Evolutionary conservation across 1,140 invertebrate species (phyloP), one percentile per base, ranked within the genome.

Genomic region (Magallana gigas): DNA sequence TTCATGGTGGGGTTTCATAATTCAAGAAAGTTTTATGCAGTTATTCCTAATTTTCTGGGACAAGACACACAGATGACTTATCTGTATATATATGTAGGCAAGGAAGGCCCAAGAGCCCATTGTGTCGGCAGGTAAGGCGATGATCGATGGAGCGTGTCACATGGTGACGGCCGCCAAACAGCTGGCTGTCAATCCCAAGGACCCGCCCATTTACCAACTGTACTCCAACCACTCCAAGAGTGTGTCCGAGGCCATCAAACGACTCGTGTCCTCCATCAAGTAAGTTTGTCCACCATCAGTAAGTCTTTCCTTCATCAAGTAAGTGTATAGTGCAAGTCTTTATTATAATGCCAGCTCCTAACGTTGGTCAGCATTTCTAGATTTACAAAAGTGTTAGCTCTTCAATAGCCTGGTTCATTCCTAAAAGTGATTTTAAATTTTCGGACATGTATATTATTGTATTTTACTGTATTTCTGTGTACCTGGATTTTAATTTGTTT

Each of bases 211-310:
- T 6, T 99, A 99, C 98, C 98, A 99, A 93, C 95, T 97, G 64
- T 96, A 99, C 83, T 98, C 98, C 0, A 97, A 96, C 91, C 98
- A 99, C 94, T 99, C 98, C 91, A 99, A 98, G 94, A 97, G 96
- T 91, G 98, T 99, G 0, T 99, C 98, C 16, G 98, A 99, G 93
- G 98, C 98, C 0, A 99, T 99, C 90, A 99, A 99, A 94, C 96
- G 97, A 14, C 95, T 99, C 2, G 98, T 99, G 0, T 96, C 97
- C 56, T 97, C 98, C 62, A 98, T 99, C 88, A 96, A 96, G 96
- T 97, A 93, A 92, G 93, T 94, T 57, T 81, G 16, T 99, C 90
- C 99, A 99, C 94, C 96, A 97, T 48, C 3, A 48, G 36, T 48
- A 5, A 48, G 5, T 3, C 98, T 99, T 0, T 96, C 97, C 56